Evolutionary conservation across 1,140 invertebrate species (phyloP).

Genomic region (Camponotus pennsylvanicus): DNA sequence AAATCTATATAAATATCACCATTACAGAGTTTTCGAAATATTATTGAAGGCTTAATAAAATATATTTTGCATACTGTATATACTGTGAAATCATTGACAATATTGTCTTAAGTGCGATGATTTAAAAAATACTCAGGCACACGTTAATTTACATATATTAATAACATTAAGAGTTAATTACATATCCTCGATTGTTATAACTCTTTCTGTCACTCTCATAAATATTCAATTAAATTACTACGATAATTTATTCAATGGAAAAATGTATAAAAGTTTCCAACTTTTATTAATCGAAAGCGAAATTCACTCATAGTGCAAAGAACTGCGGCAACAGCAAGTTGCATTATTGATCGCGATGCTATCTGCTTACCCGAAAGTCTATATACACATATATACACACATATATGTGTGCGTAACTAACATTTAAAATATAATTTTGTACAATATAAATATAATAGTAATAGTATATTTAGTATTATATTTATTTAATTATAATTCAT

Average conservation of each 20-base stretch:
- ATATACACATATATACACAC: no score
- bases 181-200: no score
- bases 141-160: no score
- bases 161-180: no score
- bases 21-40: no score
- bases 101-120: no score
- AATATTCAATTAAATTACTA: constrained; percentile 19
- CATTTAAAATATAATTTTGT: not conserved
- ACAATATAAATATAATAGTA: no score
- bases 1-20: no score
- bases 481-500: not conserved
- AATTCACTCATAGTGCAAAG: not conserved
- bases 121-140: no score
- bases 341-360: constrained; percentile 25
- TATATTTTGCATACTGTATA: not conserved
- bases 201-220: not conserved
- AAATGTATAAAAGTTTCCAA: not conserved
- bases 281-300: constrained; percentile 32
- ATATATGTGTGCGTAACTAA: not conserved
- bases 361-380: not conserved
- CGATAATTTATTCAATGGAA: not conserved
- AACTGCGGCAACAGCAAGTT: not conserved
- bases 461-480: not conserved
- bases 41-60: not conserved
- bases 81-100: no score